These are phyloP conservation scores for Galagoides demidoff DNA, from an alignment of 2,797 vertebrate genomes.

Conservation along the genomic window DNA sequence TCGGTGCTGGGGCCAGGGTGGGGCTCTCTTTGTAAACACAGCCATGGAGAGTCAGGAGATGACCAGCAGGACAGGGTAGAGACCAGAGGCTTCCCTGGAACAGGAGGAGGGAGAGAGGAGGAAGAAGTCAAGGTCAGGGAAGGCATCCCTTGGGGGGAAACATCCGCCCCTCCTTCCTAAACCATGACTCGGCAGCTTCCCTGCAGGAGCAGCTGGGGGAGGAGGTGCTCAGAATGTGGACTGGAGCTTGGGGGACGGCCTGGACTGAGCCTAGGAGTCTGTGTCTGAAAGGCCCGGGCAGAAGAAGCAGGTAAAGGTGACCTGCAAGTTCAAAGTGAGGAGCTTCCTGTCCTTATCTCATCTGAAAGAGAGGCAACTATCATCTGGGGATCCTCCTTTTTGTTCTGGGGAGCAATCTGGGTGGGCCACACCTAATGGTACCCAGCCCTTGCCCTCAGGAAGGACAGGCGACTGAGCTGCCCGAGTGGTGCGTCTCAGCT, in stretches of 20 bases:
- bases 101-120: not conserved
- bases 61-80: not conserved
- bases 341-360: no score
- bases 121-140: not conserved
- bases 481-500: accelerated
- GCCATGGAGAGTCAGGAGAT: not conserved
- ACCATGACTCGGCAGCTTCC: not conserved
- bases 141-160: not conserved
- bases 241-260: not conserved
- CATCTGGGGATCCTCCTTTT: not conserved
- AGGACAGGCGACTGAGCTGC: accelerated
- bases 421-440: not conserved
- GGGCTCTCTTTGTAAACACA: not conserved
- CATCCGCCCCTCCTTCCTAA: not conserved
- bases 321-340: not conserved
- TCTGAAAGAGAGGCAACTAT: not conserved
- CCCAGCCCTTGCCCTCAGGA: not conserved
- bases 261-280: not conserved
- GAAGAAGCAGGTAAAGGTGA: not conserved
- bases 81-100: not conserved
- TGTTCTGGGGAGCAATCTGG: not conserved
- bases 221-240: not conserved
- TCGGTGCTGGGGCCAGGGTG: no score
- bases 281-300: not conserved
- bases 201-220: not conserved